Evolutionary conservation across 2,888 invertebrate species (phyloP).

Genomic region (Pelosia muscerda): DNA sequence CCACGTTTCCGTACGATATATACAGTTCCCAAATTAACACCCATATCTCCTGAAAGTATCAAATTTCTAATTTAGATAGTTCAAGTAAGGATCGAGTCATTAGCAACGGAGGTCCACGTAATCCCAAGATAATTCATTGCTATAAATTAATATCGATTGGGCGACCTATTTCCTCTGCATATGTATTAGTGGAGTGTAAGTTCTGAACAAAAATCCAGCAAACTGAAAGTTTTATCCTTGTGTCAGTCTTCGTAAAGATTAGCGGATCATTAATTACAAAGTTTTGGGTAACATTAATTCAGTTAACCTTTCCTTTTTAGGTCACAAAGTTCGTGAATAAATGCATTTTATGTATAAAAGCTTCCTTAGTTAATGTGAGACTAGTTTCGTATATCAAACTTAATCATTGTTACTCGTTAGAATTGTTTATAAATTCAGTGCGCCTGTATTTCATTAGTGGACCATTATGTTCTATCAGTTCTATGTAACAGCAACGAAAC

Average conservation of each 20-base stretch:
- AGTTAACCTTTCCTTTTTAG: slow-evolving; percentile 64
- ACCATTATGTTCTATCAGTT: slow-evolving; percentile 46
- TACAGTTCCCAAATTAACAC: slow-evolving; percentile 52
- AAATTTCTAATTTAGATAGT: slow-evolving; percentile 55
- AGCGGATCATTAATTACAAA: slow-evolving; percentile 75
- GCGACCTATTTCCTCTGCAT: slow-evolving; percentile 36
- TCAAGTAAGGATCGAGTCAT: slow-evolving; percentile 43
- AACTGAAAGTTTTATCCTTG: slow-evolving; percentile 57
- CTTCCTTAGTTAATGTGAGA: slow-evolving; percentile 33
- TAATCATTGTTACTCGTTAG: slow-evolving; percentile 64
- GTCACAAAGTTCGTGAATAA: slow-evolving; percentile 55
- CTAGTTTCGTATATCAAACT: slow-evolving; percentile 34
- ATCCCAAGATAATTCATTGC: slow-evolving; percentile 43
- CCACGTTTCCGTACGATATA: slow-evolving; percentile 42
- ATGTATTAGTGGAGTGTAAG: slow-evolving; percentile 22
- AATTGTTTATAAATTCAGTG: slow-evolving; percentile 64
- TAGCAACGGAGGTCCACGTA: slow-evolving; percentile 35
- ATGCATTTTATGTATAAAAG: slow-evolving; percentile 53
- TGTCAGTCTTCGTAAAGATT: slow-evolving; percentile 69
- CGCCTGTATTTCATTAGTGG: slow-evolving; percentile 56
- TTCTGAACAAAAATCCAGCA: slow-evolving; percentile 33
- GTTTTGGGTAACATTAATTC: slow-evolving; percentile 67
- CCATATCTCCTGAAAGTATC: slow-evolving; percentile 52
- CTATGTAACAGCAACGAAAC: slow-evolving; percentile 39
- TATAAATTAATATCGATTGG: slow-evolving; percentile 43